phyloP scores from a whole-genome alignment of 2,888 invertebrate species.

The Steinernema hermaphroditum region DNA sequence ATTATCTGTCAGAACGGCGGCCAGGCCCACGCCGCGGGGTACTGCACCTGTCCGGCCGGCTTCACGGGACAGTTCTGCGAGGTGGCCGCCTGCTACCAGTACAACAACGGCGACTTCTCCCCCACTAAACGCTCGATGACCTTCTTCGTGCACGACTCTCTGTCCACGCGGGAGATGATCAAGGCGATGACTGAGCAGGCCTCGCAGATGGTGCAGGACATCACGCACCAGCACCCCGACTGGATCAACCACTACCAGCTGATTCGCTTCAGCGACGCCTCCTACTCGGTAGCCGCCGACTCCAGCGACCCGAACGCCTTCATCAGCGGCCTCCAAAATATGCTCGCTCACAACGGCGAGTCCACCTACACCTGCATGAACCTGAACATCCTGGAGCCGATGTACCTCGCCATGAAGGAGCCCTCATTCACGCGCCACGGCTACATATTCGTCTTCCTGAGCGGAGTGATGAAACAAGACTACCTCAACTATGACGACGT shows the following conservation, averaged over 20 bases:
- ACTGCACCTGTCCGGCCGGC: conserved; percentile 31
- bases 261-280: conserved; percentile 21
- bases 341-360: neutral
- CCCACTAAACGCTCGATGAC: conserved; percentile 27
- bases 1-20: conserved; percentile 33
- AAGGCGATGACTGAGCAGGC: conserved; percentile 15
- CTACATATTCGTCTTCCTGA: conserved; percentile 47
- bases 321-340: conserved; percentile 10
- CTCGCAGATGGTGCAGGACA: conserved; percentile 29
- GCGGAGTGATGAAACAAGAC: conserved; percentile 43
- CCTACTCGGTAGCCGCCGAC: neutral
- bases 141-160: conserved; percentile 33
- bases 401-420: conserved; percentile 31
- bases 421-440: conserved; percentile 40
- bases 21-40: neutral
- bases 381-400: neutral
- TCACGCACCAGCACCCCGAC: conserved; percentile 22
- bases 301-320: conserved; percentile 31
- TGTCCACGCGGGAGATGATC: neutral
- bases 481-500: conserved; percentile 40
- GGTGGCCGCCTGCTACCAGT: neutral
- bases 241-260: conserved; percentile 34
- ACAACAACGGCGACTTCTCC: conserved; percentile 20
- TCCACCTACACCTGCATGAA: neutral
- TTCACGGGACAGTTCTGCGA: conserved; percentile 30